Evolutionary conservation across 2,888 invertebrate species (phyloP).

Genomic region (Ectropis crepuscularia): DNA sequence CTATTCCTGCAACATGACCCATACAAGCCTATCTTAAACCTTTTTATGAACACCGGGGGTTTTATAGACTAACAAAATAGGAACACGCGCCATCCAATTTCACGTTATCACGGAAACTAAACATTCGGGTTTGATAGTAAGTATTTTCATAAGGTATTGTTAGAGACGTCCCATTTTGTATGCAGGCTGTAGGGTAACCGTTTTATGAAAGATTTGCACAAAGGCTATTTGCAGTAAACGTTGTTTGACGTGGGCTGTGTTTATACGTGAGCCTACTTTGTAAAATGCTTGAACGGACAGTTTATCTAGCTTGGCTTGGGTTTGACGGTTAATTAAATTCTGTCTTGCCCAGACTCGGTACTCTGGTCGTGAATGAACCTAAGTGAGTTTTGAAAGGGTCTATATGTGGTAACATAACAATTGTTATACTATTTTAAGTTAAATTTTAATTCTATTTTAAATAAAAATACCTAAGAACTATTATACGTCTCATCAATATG

Average conservation of each 20-base stretch:
- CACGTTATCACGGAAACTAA: conserved; percentile 41
- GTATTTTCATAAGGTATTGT: conserved; percentile 36
- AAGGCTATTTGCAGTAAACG: conserved; percentile 37
- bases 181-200: conserved; percentile 34
- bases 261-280: conserved; percentile 19
- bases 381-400: too few relatives aligned
- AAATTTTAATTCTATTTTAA: too few relatives aligned
- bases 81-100: conserved; percentile 48
- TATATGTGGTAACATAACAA: too few relatives aligned
- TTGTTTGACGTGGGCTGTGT: conserved; percentile 31
- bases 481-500: too few relatives aligned
- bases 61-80: conserved; percentile 49
- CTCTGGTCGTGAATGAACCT: too few relatives aligned
- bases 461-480: too few relatives aligned
- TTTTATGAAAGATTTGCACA: conserved; percentile 36
- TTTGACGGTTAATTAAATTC: conserved; percentile 9
- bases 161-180: conserved; percentile 38
- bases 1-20: conserved; percentile 49
- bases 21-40: conserved; percentile 49
- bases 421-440: too few relatives aligned
- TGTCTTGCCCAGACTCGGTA: too few relatives aligned
- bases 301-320: conserved; percentile 6
- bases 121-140: conserved; percentile 30
- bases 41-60: conserved; percentile 50
- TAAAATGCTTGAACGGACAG: conserved; percentile 5